Evolutionary conservation across 2,888 invertebrate species (phyloP).

Genomic region (Drosophila lutescens): DNA sequence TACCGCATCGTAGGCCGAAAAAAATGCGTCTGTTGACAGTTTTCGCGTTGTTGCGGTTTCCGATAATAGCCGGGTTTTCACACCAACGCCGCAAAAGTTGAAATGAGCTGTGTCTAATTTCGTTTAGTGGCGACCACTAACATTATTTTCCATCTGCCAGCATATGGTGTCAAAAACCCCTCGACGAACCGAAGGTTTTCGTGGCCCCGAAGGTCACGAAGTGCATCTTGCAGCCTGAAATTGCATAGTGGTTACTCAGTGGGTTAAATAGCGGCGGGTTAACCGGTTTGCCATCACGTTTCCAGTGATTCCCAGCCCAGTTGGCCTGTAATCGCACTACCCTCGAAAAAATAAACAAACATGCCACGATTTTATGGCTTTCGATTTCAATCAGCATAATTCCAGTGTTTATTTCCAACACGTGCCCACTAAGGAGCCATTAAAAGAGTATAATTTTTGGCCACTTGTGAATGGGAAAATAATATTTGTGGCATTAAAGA

Average conservation of each 20-base stretch:
- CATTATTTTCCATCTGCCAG: constrained; percentile 60
- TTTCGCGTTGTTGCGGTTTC: constrained; percentile 32
- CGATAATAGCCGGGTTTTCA: constrained; percentile 46
- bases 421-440: constrained; percentile 30
- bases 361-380: constrained; percentile 17
- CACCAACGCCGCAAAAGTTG: constrained; percentile 48
- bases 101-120: constrained; percentile 66
- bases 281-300: constrained; percentile 35
- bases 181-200: constrained; percentile 29
- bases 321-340: constrained; percentile 8
- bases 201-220: constrained; percentile 58
- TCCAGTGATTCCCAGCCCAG: constrained; percentile 10
- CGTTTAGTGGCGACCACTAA: constrained; percentile 62
- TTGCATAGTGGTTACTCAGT: constrained; percentile 25
- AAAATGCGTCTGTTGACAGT: constrained; percentile 51
- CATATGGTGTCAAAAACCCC: constrained; percentile 54
- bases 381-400: constrained; percentile 37
- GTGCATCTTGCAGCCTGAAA: constrained; percentile 40
- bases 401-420: constrained; percentile 34
- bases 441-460: constrained; percentile 2
- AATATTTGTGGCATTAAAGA: not conserved
- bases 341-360: constrained; percentile 7
- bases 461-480: constrained; percentile 10
- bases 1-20: constrained; percentile 17
- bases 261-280: constrained; percentile 9